Base-by-base conservation (phyloP, 1,140 invertebrate genomes). In the Pseudomyrmex dendroicus region DNA sequence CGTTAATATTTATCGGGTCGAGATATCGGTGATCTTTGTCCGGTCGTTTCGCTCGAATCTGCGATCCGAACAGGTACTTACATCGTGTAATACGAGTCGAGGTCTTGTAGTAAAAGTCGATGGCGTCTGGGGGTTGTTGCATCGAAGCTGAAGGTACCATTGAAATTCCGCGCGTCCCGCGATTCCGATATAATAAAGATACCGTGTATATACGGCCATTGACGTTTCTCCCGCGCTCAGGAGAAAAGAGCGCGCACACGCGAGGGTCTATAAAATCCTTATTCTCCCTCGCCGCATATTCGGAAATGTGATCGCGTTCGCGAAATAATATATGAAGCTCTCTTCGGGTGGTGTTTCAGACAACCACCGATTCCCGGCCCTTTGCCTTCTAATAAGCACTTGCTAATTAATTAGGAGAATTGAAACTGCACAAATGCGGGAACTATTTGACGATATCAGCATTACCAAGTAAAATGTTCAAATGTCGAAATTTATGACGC, bases 141-240 rank as follows among this genome's bases (percentile, higher is more conserved):
- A 56, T n/a, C 48, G 62, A 20, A 76, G 66, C 66, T 44, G 73
- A 67, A 77, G 44, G 62, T 63, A 22, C 48, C 61, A 77, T 77
- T 77, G 73, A 66, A 67, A 77, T 77, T 77, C 73, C 20, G 48
- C 48, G 62, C 48, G 48, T 54, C 62, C 12, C 17, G 17, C 62
- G 8, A 54, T 77, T 35, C 25, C 25, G 73, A 77, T 77, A 67
- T 77, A 77, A 77, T 77, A 77, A 77, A 77, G 73, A 67, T 77
- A 77, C 17, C 50, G 17, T 67, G 66, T 66, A 73, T 73, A 76
- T 76, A 64, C 15, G 46, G n/a, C 12, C 73, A 76, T 59, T 57
- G 54, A 57, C 64, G 61, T 63, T 35, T 54, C 15, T 25, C 64
- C n/a, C 17, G 61, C 48, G 61, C 4, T 35, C 35, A 5, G 48